Base-by-base conservation (phyloP, 2,797 vertebrate species). In the Poecilia gillii region DNA sequence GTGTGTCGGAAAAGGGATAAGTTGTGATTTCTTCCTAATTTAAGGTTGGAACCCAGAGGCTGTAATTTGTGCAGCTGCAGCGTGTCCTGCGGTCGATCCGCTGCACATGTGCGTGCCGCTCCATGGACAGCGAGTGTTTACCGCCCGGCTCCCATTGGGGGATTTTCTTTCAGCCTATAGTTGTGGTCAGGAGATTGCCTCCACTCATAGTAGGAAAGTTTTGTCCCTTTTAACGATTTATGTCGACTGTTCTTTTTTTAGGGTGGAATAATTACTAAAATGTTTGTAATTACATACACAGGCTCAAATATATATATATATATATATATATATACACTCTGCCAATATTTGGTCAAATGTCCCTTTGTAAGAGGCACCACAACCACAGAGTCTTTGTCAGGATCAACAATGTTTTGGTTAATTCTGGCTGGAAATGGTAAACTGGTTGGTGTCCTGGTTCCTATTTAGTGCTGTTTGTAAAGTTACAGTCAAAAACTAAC, bases 11-110 rank as follows among this genome's bases (percentile, higher is more conserved):
- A 46, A 59, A n/a, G 8, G 23, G 41, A 20, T 18, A 59, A 28
- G 70, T 51, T 62, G 71, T 86, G 91, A 91, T 93, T 93, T 84
- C 90, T 70, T 49, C 43, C 78, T 76, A 84, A 1, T 75, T 78
- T 51, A 78, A 84, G 78, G 86, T 75, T 76, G 45, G 81, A 80
- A 47, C 39, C 71, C 71, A 9, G 36, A 79, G 47, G 80, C 43
- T 39, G 39, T 77, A 33, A 77, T 80, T 79, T 33, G 13, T 80
- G 80, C 77, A 82, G 90, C 85, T 85, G 87, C 76, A 76, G 81
- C 5, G 0, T 72, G 79, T 81, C 83, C 75, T 59, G 83, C 77
- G 74, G 88, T 88, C 84, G 77, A 79, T 79, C 81, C 74, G 78
- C 81, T 31, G 80, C 72, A 83, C 23, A 18, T 53, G 47, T 72